These are phyloP conservation scores for Argyresthia goedartella DNA, from an alignment of 2,888 invertebrate genomes.

Conservation along the genomic window DNA sequence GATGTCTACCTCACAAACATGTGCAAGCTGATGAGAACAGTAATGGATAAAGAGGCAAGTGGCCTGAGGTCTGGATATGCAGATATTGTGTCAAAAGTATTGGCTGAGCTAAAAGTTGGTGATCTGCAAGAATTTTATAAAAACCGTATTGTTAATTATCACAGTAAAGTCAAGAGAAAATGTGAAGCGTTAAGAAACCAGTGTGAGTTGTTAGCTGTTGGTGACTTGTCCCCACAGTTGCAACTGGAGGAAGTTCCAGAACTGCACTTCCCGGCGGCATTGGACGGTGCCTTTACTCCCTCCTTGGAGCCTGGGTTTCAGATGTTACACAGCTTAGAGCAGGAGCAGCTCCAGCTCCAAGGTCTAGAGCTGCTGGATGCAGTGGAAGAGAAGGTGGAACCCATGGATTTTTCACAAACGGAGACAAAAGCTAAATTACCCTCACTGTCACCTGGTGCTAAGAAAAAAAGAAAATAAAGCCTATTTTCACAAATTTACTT, in stretches of 20 bases:
- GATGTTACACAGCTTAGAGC: constrained; percentile 75
- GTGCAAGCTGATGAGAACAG: constrained; percentile 50
- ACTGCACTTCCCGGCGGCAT: constrained; percentile 62
- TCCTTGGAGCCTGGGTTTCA: constrained; percentile 75
- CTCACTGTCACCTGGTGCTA: constrained; percentile 46
- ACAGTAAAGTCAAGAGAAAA: constrained; percentile 40
- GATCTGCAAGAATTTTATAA: constrained; percentile 56
- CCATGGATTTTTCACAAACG: constrained; percentile 50
- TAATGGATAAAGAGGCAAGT: constrained; percentile 52
- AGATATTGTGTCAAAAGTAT: constrained; percentile 58
- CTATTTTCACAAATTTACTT: not conserved
- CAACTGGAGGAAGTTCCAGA: constrained; percentile 66
- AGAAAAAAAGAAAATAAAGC: constrained; percentile 55
- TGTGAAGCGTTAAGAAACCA: constrained; percentile 37
- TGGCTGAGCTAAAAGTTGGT: constrained; percentile 52
- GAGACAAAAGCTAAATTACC: constrained; percentile 39
- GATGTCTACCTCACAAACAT: constrained; percentile 54
- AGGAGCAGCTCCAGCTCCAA: constrained; percentile 64
- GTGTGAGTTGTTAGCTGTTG: constrained; percentile 43
- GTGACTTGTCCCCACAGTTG: constrained; percentile 44
- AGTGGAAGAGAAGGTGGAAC: constrained; percentile 57
- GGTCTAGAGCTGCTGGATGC: constrained; percentile 53
- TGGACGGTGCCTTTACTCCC: constrained; percentile 65
- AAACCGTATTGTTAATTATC: constrained; percentile 47
- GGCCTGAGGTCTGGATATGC: constrained; percentile 52